Conservation (phyloP, 2,797 vertebrate genomes). For the Poeciliopsis infans region DNA sequence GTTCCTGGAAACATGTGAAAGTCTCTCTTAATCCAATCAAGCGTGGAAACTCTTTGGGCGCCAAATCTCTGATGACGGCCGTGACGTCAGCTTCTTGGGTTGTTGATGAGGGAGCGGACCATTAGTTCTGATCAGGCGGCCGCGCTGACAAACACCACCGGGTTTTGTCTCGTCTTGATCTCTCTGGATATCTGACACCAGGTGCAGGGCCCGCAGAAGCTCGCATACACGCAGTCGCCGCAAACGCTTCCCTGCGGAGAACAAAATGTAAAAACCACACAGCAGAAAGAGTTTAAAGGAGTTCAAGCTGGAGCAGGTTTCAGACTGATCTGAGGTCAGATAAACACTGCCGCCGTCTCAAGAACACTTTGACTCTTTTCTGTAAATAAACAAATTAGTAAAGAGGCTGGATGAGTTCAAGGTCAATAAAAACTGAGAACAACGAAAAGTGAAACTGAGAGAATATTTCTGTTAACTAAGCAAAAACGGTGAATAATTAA, state of each 20-base stretch:
- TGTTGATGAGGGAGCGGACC: background rate
- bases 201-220: conserved; percentile 72
- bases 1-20: conserved; percentile 5
- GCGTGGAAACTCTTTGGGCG: background rate
- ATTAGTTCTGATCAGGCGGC: conserved; percentile 16
- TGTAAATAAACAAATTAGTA: background rate
- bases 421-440: too few species aligned
- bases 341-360: background rate
- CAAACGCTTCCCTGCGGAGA: conserved; percentile 71
- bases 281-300: too few species aligned
- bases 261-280: conserved; percentile 5
- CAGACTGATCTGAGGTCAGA: conserved; percentile 36
- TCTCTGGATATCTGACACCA: conserved; percentile 79
- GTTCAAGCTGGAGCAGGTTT: conserved; percentile 7
- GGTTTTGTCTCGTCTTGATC: conserved; percentile 55
- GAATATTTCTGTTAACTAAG: too few species aligned
- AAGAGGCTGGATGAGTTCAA: too few species aligned
- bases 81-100: background rate
- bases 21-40: background rate
- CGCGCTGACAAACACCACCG: conserved; percentile 56
- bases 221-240: conserved; percentile 65
- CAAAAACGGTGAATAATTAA: too few species aligned
- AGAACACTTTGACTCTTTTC: background rate
- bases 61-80: background rate
- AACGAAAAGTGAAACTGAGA: too few species aligned